Conservation (phyloP, 2,888 invertebrate species). For the Itoplectis maculator region DNA sequence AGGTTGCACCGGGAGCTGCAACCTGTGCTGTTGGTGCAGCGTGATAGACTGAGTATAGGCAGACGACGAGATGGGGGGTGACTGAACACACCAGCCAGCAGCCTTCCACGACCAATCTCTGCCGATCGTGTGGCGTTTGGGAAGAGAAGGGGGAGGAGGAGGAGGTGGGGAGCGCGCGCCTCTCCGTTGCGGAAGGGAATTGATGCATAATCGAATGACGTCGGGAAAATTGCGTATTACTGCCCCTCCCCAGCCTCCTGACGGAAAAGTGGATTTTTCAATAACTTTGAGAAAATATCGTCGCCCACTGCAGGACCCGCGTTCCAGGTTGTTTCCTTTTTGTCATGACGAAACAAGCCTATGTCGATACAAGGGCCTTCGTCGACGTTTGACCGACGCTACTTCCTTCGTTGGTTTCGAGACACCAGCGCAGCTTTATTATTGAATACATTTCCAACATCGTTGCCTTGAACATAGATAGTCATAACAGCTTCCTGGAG, state of each 20-base stretch:
- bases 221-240: constrained; percentile 65
- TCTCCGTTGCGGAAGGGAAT: constrained; percentile 44
- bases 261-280: constrained; percentile 59
- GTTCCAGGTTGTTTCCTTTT: constrained; percentile 17
- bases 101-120: constrained; percentile 48
- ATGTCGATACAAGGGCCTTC: neutral
- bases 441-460: constrained; percentile 8
- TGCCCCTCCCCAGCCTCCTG: neutral
- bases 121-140: constrained; percentile 42
- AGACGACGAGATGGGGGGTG: constrained; percentile 29
- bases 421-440: neutral
- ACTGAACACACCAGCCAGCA: constrained; percentile 5
- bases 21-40: neutral
- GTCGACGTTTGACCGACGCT: neutral
- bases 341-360: constrained; percentile 7
- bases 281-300: constrained; percentile 43
- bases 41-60: constrained; percentile 43
- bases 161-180: constrained; percentile 38
- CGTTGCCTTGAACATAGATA: neutral
- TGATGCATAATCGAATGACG: constrained; percentile 65
- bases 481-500: neutral
- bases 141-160: constrained; percentile 16
- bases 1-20: constrained; percentile 29
- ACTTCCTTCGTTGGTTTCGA: neutral
- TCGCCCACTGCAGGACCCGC: neutral